A percentile compares a stretch with the other conserved stretches of the same genome.
phyloP scores from a whole-genome alignment of 2,797 vertebrate species.

The Cryptoblepharus egeriae region DNA sequence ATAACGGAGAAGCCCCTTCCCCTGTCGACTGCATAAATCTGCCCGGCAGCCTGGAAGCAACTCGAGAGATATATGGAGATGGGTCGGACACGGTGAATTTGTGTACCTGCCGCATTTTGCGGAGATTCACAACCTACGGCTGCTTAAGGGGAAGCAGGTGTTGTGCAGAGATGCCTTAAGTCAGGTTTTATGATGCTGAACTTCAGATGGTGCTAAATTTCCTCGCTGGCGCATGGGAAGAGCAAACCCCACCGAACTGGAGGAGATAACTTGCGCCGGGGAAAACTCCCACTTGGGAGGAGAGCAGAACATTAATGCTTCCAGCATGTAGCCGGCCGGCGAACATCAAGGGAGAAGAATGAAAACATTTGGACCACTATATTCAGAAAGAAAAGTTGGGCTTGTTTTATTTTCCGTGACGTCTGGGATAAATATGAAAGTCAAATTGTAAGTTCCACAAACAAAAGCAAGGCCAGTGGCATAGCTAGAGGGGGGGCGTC shows the following conservation, averaged over 20 bases:
- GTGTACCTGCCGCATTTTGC: conserved; percentile 44
- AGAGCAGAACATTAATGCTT: neutral
- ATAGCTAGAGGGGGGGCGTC: no score
- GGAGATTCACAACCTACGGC: conserved; percentile 38
- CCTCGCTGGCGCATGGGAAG: conserved; percentile 33
- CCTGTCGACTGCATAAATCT: conserved; percentile 34
- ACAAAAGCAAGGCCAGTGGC: no score
- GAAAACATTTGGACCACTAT: no score
- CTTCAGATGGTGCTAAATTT: conserved; percentile 48
- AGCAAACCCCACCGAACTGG: neutral
- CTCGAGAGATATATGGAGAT: conserved; percentile 7
- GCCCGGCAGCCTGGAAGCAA: neutral
- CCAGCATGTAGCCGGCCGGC: neutral
- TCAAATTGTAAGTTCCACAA: no score
- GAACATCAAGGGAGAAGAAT: no score
- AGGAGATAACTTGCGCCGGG: conserved; percentile 5
- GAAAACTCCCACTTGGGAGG: neutral
- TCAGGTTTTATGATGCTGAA: conserved; percentile 55
- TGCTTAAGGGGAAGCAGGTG: conserved; percentile 34
- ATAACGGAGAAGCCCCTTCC: neutral
- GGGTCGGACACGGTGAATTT: conserved; percentile 16
- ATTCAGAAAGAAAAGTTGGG: no score
- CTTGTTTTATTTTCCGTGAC: no score
- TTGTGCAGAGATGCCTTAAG: conserved; percentile 27
- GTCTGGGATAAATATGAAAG: no score